Evolutionary conservation across 2,113 vertebrate genomes (phyloP).

Genomic region (Cercopithecus mona): DNA sequence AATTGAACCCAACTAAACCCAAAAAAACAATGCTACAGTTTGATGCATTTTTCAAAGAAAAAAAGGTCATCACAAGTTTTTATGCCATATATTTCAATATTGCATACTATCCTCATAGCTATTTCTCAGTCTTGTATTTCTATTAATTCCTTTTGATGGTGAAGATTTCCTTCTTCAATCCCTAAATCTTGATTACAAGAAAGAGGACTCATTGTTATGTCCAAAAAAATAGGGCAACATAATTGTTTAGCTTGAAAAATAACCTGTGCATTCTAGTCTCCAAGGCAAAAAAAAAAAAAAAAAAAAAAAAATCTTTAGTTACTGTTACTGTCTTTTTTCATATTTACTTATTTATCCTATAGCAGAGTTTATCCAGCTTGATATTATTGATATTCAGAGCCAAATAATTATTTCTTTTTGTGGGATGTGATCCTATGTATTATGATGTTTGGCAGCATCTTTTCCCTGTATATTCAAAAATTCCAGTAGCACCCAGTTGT

Average conservation of each 20-base stretch:
- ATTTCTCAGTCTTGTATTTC: not conserved
- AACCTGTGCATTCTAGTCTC: not conserved
- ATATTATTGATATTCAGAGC: not conserved
- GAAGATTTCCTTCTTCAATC: not conserved
- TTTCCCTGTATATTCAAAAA: not conserved
- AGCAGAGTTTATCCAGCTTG: not conserved
- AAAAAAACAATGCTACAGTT: not conserved
- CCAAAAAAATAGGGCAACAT: not conserved
- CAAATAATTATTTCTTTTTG: not conserved
- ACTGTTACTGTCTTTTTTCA: not conserved
- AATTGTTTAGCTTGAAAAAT: not conserved
- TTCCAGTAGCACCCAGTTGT: not conserved
- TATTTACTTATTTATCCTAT: not conserved
- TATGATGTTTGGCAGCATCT: no score
- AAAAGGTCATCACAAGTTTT: not conserved
- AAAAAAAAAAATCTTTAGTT: not conserved
- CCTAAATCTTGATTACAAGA: not conserved
- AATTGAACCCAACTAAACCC: not conserved
- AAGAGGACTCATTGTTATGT: not conserved
- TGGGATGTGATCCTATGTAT: not conserved
- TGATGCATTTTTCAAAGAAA: not conserved
- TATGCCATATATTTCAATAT: not conserved
- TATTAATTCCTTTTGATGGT: not conserved
- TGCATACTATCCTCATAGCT: not conserved
- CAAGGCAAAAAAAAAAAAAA: fast-evolving